A percentile compares a stretch with the other conserved stretches of the same genome.
These are phyloP conservation scores for Agrotis puta DNA, from an alignment of 2,888 invertebrate species.

Conservation along the genomic window DNA sequence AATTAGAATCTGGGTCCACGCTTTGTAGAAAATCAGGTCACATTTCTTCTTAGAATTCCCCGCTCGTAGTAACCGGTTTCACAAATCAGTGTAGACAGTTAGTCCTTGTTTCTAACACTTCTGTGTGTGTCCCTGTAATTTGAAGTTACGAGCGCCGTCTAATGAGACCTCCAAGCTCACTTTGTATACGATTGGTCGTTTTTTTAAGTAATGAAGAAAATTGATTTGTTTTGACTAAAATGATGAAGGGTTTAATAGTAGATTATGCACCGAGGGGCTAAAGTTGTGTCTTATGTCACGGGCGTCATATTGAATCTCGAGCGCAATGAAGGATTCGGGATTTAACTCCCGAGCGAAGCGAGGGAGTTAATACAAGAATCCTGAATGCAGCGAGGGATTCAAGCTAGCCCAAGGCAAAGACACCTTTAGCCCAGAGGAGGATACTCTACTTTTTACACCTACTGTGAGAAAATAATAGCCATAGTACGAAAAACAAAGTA, in stretches of 20 bases:
- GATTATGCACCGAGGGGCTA: too few species aligned
- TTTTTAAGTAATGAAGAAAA: background rate
- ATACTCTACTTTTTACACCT: too few species aligned
- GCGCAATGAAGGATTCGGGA: too few species aligned
- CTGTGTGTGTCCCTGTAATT: slow-evolving; percentile 36
- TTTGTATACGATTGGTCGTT: slow-evolving; percentile 12
- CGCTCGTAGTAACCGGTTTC: slow-evolving; percentile 24
- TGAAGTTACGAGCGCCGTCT: slow-evolving; percentile 42
- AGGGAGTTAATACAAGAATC: too few species aligned
- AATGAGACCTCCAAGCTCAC: slow-evolving; percentile 29
- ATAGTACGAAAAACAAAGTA: too few species aligned
- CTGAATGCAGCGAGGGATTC: too few species aligned
- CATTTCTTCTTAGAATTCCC: background rate
- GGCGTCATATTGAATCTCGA: too few species aligned
- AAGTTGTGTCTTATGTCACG: too few species aligned
- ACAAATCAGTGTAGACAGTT: slow-evolving; percentile 26
- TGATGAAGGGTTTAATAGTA: background rate
- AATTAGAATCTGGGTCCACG: background rate
- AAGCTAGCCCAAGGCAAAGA: too few species aligned
- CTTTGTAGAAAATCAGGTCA: background rate
- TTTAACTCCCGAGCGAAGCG: too few species aligned
- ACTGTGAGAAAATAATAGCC: too few species aligned
- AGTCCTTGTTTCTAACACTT: slow-evolving; percentile 14
- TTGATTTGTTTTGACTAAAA: background rate
- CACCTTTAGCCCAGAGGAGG: too few species aligned